Evolutionary conservation across 2,113 vertebrate species (phyloP), one percentile per base, ranked within the genome.

Genomic region (Tyto alba): DNA sequence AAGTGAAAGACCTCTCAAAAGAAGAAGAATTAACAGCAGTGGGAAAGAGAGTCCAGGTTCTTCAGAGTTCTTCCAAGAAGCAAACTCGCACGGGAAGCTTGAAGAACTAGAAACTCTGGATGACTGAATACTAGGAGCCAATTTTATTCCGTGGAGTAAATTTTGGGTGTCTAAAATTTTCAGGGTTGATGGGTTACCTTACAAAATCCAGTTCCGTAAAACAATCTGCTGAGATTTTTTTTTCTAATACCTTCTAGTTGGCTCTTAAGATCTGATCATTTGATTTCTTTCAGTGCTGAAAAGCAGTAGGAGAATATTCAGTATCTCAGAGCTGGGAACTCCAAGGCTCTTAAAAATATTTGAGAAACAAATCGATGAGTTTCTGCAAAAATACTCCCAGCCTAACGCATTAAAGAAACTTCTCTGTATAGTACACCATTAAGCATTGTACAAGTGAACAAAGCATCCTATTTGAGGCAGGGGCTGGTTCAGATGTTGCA

Each of bases 171-270:
- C 94, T 96, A 55, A 89, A 97, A 98, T 98, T 98, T 98, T 98
- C 98, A 98, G 98, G 98, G 96, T 98, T 98, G 96, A 98, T 97
- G 98, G 98, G 98, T 98, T 98, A 96, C 97, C 98, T 98, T 98
- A 95, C 95, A 81, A 90, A 97, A 92, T 96, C 96, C 95, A 95
- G 95, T 92, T 96, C 75, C 38, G 21, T 66, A 26, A 95, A 91
- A 75, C 71, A 89, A 52, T 89, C 96, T 76, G 90, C 93, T 85
- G 88, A 97, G 93, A 89, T 91, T 36, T 47, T 72, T 75, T 79
- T 80, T 68, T 16, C 72, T 69, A 85, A 80, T 92, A 64, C 26
- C 78, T 93, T 88, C 74, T 75, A 85, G 88, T 96, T 96, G 94
- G 84, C 94, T 97, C 81, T 88, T 94, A 76, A 95, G 53, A 94